These are phyloP conservation scores for Pedionomus torquatus DNA, from an alignment of 2,113 vertebrate genomes.

Conservation along the genomic window DNA sequence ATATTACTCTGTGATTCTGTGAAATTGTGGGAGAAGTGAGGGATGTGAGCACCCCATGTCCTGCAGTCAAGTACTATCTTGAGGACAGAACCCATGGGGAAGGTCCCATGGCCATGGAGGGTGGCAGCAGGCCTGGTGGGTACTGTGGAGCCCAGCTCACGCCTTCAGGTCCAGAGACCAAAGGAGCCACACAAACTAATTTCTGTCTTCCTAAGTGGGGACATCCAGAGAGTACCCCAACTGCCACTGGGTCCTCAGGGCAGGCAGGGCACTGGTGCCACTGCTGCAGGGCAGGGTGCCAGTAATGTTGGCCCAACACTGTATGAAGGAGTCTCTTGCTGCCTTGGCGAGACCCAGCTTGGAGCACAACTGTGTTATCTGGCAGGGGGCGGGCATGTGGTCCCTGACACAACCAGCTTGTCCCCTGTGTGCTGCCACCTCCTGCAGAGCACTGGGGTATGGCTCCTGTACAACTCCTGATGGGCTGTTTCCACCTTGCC, in stretches of 20 bases:
- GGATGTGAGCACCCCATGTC: fast-evolving
- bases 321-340: not conserved
- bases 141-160: not conserved
- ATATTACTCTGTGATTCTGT: too few relatives aligned
- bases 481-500: not conserved
- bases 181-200: fast-evolving
- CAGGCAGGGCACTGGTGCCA: not conserved
- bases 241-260: fast-evolving
- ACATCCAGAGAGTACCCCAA: fast-evolving
- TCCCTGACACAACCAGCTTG: not conserved
- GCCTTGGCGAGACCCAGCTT: not conserved
- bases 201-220: not conserved
- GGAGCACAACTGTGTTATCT: not conserved
- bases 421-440: not conserved
- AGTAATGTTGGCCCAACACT: not conserved
- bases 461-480: not conserved
- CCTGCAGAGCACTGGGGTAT: not conserved
- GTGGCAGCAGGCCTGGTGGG: not conserved
- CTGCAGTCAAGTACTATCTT: not conserved
- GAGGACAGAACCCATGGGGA: not conserved
- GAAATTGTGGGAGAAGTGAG: not conserved
- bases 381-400: not conserved
- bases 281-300: not conserved
- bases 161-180: fast-evolving
- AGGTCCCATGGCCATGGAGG: fast-evolving